phyloP scores from a whole-genome alignment of 2,113 vertebrate species.

The Aspiorhynchus laticeps region DNA sequence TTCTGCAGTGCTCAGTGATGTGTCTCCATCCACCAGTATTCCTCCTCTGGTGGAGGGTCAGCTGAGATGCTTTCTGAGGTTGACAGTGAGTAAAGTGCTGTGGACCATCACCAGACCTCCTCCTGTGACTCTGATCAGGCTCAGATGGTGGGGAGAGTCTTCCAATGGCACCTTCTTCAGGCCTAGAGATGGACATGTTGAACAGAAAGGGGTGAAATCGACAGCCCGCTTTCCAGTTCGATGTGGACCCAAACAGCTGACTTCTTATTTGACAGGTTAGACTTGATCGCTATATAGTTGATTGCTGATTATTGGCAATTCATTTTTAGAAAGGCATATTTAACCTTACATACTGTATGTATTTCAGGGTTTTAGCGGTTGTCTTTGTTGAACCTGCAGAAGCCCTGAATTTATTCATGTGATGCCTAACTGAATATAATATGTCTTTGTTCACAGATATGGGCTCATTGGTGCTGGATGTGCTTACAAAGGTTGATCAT shows the following conservation, averaged over 20 bases:
- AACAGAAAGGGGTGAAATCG: conserved; percentile 77
- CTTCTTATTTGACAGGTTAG: conserved; percentile 89
- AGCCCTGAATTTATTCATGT: not conserved
- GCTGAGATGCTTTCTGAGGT: conserved; percentile 85
- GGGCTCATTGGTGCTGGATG: conserved; percentile 87
- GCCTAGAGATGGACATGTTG: conserved; percentile 76
- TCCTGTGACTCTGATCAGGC: conserved; percentile 72
- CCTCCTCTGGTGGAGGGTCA: conserved; percentile 92
- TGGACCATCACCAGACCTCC: conserved; percentile 83
- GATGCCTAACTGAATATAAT: not conserved
- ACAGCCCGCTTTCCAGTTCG: conserved; percentile 85
- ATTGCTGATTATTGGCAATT: not conserved
- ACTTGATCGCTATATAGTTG: not conserved
- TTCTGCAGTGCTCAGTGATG: conserved; percentile 77
- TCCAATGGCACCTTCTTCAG: conserved; percentile 84
- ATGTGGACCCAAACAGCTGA: conserved; percentile 89
- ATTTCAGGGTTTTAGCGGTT: not conserved
- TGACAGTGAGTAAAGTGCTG: conserved; percentile 79
- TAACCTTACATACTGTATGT: not conserved
- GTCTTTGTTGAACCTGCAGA: not conserved
- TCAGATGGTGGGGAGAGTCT: conserved; percentile 95
- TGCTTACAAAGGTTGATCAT: conserved; percentile 83
- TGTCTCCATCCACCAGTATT: conserved; percentile 82
- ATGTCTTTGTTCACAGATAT: conserved; percentile 80
- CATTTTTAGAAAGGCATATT: not conserved